These are phyloP conservation scores for Galeopterus variegatus DNA, from an alignment of 2,113 vertebrate species.

Conservation along the genomic window DNA sequence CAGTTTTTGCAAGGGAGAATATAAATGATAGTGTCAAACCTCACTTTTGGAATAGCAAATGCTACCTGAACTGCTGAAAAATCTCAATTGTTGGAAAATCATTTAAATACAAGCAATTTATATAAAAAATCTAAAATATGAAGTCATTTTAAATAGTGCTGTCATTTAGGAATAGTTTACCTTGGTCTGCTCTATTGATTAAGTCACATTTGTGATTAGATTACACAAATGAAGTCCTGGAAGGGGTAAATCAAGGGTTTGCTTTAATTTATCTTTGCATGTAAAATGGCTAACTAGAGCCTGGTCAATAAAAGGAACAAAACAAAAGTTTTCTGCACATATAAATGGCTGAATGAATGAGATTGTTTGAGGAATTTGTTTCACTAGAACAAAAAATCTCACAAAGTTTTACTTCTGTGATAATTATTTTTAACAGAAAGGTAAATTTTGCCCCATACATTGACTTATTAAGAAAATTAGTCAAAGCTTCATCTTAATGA, in stretches of 20 bases:
- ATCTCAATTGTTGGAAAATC: not conserved
- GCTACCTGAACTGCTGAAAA: constrained; percentile 25
- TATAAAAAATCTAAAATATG: not conserved
- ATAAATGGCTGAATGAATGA: not conserved
- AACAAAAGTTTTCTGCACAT: not conserved
- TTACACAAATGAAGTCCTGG: not conserved
- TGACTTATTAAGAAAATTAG: not conserved
- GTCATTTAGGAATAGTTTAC: not conserved
- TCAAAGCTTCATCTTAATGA: not conserved
- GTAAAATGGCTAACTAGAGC: not conserved
- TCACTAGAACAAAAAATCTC: not conserved
- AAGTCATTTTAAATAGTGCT: not conserved
- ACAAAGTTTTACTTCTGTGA: not conserved
- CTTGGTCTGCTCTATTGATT: not conserved
- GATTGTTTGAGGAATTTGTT: not conserved
- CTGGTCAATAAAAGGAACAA: not conserved
- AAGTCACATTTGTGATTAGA: not conserved
- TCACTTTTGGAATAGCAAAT: not conserved
- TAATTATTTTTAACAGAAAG: not conserved
- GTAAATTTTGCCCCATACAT: not conserved
- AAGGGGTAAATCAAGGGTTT: not conserved
- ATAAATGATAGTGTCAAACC: not conserved
- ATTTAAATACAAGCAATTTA: not conserved
- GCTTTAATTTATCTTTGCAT: not conserved
- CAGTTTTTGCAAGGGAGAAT: not conserved